These are phyloP conservation scores for Microtus montanus DNA, from an alignment of 2,113 vertebrate species.

Conservation along the genomic window DNA sequence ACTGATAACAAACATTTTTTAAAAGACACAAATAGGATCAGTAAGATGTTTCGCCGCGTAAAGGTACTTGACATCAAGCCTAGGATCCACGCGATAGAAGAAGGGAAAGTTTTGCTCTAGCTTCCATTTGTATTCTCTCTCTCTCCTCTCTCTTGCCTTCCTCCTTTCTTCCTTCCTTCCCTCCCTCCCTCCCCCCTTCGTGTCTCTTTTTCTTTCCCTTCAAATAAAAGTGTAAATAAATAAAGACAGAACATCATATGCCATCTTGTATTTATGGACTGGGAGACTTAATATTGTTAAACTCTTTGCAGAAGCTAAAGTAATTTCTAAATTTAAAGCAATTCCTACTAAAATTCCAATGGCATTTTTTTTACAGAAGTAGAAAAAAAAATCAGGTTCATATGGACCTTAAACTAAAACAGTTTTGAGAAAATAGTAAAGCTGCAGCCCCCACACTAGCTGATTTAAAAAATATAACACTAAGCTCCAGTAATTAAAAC, in stretches of 20 bases:
- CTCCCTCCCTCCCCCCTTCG: background rate
- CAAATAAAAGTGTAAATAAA: background rate
- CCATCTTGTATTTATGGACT: background rate
- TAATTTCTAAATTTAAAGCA: background rate
- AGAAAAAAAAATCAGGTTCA: background rate
- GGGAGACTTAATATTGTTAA: background rate
- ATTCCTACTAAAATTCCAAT: background rate
- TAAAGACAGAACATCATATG: background rate
- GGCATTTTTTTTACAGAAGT: background rate
- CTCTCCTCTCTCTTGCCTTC: background rate
- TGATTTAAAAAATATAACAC: conserved; percentile 34
- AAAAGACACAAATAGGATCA: background rate
- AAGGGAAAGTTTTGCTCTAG: background rate
- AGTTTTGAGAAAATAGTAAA: conserved; percentile 30
- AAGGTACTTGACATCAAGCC: background rate
- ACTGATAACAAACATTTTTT: background rate
- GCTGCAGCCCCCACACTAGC: background rate
- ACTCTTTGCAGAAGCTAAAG: background rate
- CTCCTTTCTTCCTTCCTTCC: background rate
- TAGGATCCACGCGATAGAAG: too few species aligned
- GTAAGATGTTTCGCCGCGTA: background rate
- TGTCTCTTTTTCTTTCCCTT: background rate
- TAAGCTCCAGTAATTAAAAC: conserved; percentile 39
- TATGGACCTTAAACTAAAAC: background rate
- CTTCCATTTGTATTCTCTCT: background rate